Conservation (phyloP, 2,113 vertebrate genomes). For the Pithys albifrons region DNA sequence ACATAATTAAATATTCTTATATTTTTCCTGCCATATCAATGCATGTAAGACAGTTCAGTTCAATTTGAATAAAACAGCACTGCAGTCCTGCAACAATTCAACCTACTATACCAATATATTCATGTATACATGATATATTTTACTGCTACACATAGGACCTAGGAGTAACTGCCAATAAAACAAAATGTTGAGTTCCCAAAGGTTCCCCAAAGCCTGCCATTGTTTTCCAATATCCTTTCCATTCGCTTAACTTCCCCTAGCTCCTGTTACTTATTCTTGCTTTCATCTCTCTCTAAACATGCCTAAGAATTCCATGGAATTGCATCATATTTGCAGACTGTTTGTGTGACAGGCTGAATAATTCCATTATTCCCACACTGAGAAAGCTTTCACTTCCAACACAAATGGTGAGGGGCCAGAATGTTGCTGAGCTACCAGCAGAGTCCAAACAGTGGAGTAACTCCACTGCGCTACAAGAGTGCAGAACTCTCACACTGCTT, state of each 20-base stretch:
- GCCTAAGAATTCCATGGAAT: background rate
- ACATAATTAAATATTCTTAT: background rate
- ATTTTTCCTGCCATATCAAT: background rate
- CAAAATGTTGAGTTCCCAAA: background rate
- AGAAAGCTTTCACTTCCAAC: background rate
- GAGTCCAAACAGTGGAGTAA: background rate
- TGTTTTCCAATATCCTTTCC: background rate
- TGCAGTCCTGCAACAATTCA: background rate
- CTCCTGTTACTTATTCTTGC: background rate
- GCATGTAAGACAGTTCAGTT: background rate
- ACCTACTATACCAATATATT: background rate
- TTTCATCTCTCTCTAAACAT: background rate
- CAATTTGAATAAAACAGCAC: background rate
- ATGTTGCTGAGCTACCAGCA: background rate
- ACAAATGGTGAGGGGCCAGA: background rate
- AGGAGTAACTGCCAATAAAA: background rate
- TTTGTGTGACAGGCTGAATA: background rate
- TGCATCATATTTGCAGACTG: background rate
- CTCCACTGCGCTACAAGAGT: background rate
- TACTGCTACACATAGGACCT: background rate
- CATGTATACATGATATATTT: background rate
- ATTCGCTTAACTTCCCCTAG: background rate
- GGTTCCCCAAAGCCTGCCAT: background rate
- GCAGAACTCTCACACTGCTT: background rate
- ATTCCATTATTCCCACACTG: fast-evolving